Percentiles rank a stretch among this genome's conserved stretches.
Evolutionary conservation across 2,797 vertebrate genomes (phyloP).

Genomic region (Orientallactaga sibirica): DNA sequence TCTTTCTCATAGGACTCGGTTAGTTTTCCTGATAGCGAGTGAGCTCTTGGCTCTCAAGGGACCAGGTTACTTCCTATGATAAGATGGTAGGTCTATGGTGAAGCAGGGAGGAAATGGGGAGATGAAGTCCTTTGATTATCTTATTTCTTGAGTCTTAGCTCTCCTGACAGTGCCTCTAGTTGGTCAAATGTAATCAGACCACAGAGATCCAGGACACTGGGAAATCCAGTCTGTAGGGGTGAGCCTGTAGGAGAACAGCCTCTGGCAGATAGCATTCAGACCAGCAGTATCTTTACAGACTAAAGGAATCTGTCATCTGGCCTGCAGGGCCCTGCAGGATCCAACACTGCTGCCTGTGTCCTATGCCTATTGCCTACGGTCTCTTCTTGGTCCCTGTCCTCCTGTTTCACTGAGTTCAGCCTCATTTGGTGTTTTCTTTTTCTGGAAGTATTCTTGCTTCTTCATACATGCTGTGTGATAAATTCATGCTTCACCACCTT

Average conservation of each 20-base stretch:
- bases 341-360: neutral
- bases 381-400: neutral
- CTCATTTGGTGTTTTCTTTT: constrained; percentile 13
- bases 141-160: neutral
- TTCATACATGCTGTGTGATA: neutral
- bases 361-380: neutral
- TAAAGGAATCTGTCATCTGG: neutral
- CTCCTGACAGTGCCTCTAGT: neutral
- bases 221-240: neutral
- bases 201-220: neutral
- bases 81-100: neutral
- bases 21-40: neutral
- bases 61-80: neutral
- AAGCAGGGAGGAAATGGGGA: neutral
- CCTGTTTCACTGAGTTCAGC: neutral
- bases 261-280: neutral
- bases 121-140: neutral
- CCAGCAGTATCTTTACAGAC: neutral
- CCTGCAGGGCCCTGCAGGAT: neutral
- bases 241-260: neutral
- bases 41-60: neutral
- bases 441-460: neutral
- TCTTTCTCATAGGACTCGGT: neutral
- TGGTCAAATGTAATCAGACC: neutral
- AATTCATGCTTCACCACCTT: neutral